Conservation (phyloP, 2,797 vertebrate species). For the Thripadectes ignobilis region DNA sequence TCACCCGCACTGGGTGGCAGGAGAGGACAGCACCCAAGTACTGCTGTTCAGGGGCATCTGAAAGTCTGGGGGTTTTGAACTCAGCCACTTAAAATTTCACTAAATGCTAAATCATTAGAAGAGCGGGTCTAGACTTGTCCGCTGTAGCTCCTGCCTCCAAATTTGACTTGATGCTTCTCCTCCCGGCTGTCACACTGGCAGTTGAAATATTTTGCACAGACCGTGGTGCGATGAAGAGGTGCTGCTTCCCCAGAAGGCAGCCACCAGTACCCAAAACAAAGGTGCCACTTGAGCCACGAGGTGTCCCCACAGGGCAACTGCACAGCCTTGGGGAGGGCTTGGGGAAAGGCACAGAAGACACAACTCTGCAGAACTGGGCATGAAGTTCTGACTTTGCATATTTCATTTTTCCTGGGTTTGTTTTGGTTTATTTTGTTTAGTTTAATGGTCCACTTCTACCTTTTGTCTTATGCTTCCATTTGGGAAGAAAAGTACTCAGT, state of each 20-base stretch:
- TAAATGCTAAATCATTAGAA: not conserved
- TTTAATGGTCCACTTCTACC: not conserved
- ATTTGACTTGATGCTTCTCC: not conserved
- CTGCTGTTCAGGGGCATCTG: not conserved
- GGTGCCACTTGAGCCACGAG: slow-evolving; percentile 59
- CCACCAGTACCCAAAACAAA: not conserved
- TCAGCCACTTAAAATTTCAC: not conserved
- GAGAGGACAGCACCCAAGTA: not conserved
- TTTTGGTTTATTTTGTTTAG: not conserved
- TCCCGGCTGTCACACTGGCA: not conserved
- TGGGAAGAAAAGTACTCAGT: not conserved
- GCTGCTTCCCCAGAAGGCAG: not conserved
- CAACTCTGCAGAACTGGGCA: not conserved
- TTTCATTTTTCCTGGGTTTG: not conserved
- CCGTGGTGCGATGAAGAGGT: fast-evolving
- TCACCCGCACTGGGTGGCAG: not conserved
- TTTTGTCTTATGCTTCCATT: not conserved
- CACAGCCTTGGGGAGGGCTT: not conserved
- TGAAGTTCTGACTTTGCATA: not conserved
- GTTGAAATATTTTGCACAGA: not conserved
- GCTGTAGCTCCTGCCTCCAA: not conserved
- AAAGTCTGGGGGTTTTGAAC: not conserved
- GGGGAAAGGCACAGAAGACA: not conserved
- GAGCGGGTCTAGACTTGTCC: not conserved
- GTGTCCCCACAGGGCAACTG: slow-evolving; percentile 67